phyloP scores from a whole-genome alignment of 2,113 vertebrate genomes.

The Muscicapa adusta region DNA sequence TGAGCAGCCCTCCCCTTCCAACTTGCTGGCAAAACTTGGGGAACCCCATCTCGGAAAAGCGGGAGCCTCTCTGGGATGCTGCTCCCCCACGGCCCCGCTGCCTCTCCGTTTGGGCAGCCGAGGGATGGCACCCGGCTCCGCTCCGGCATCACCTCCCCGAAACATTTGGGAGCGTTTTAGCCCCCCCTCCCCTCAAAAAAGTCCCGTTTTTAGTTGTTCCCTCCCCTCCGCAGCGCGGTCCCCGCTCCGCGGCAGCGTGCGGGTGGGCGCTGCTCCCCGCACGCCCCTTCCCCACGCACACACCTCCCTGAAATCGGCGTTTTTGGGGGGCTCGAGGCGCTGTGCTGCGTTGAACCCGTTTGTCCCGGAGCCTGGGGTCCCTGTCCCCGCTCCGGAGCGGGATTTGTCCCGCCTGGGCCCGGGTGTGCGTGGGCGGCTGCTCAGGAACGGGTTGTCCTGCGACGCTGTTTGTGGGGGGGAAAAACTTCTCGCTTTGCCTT shows the following conservation, averaged over 20 bases:
- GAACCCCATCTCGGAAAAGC: not conserved
- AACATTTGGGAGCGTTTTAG: not conserved
- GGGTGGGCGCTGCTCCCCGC: not conserved
- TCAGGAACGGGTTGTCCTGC: not conserved
- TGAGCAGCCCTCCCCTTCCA: not conserved
- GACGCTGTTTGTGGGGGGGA: not conserved
- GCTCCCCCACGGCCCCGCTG: not conserved
- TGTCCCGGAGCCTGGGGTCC: not conserved
- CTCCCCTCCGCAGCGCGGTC: not conserved
- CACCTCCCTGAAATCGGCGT: rapidly evolving
- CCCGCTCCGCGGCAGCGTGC: not conserved
- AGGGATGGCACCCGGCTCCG: not conserved
- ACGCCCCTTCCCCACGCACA: not conserved
- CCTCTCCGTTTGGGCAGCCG: not conserved
- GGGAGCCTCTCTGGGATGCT: not conserved
- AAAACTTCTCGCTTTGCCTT: constrained; percentile 76
- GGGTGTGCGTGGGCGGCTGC: not conserved
- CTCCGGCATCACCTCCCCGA: not conserved
- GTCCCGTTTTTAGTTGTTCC: not conserved
- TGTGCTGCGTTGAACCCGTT: not conserved
- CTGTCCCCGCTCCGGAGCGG: too few relatives aligned
- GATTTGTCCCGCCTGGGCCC: not conserved
- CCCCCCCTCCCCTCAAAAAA: not conserved
- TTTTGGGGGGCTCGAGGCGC: not conserved
- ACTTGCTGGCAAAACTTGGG: not conserved